These are phyloP conservation scores for Zygothrica quintamaculata DNA, from an alignment of 2,888 invertebrate species.

Conservation along the genomic window DNA sequence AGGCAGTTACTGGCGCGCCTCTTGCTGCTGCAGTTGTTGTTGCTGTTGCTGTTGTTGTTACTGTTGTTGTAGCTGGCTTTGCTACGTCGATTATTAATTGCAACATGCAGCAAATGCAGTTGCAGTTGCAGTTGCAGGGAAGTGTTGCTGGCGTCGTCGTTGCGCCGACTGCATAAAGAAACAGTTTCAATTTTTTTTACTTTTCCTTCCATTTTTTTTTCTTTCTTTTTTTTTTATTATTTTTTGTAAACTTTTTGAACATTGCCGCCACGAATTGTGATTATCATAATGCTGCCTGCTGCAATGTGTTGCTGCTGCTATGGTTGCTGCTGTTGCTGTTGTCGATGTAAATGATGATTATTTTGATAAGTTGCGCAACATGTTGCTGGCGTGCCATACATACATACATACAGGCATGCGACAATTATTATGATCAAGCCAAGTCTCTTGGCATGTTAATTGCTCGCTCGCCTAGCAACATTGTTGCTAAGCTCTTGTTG, in stretches of 20 bases:
- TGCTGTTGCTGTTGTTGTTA: slow-evolving; percentile 16
- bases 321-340: slow-evolving; percentile 34
- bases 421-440: slow-evolving; percentile 43
- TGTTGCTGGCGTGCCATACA: slow-evolving; percentile 51
- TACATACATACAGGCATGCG: too few relatives aligned
- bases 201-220: too few relatives aligned
- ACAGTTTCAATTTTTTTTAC: slow-evolving; percentile 71
- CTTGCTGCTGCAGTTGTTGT: slow-evolving; percentile 23
- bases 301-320: slow-evolving; percentile 34
- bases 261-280: slow-evolving; percentile 66
- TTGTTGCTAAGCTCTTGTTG: slow-evolving; percentile 68
- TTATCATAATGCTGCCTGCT: slow-evolving; percentile 72
- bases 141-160: slow-evolving; percentile 22
- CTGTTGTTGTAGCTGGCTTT: slow-evolving; percentile 12
- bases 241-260: slow-evolving; percentile 70
- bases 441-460: slow-evolving; percentile 58
- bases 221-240: too few relatives aligned
- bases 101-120: slow-evolving; percentile 34
- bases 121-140: slow-evolving; percentile 37
- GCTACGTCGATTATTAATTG: neutral
- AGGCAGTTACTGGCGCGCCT: slow-evolving; percentile 27
- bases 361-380: slow-evolving; percentile 73
- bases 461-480: slow-evolving; percentile 57
- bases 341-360: slow-evolving; percentile 73
- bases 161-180: slow-evolving; percentile 57